Base-by-base conservation (phyloP, 2,113 vertebrate species). In the Chrysochloris asiatica region DNA sequence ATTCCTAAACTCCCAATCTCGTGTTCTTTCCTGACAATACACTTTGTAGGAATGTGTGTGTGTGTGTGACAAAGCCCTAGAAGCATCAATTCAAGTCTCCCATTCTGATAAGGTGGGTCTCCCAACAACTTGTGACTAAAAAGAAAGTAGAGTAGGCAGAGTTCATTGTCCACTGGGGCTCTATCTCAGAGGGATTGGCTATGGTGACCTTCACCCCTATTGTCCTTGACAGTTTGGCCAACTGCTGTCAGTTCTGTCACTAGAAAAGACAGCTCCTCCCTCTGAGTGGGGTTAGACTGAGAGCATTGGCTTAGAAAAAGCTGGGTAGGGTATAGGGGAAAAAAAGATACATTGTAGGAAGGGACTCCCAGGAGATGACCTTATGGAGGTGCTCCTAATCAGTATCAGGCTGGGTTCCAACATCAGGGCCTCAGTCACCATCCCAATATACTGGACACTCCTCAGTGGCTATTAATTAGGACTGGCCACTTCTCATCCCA, bases 391-490 rank as follows among this genome's bases (percentile, higher is more conserved):
- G 83, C 33, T 89, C 28, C 41, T 30, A 17, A 33, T 16, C 13
- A 77, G 71, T 26, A 45, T 4, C 13, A 77, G 43, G 36, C 52
- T 61, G 19, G 24, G 33, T 2, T 43, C 73, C 47, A 85, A n/a
- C 47, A 47, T 8, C 3, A 84, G 28, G 45, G 6, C 3, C 45
- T 47, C n/a, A 28, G 89, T 52, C 13, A 54, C 48, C n/a, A 77
- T 33, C 3, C 22, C 11, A 80, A n/a, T 47, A 75, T 30, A 56
- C 63, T 65, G 67, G 54, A 89, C 84, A 86, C 21, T 61, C 48
- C n/a, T 59, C 80, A 47, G 52, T 76, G 73, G 50, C 52, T 92
- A 72, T 76, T 92, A 71, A 45, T 56, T 56, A 83, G 59, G 63
- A 6, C 56, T 77, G 63, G 77, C 41, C 50, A 81, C 16, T 6